Evolutionary conservation across 37 sponge, comb jelly and placozoan genomes (phyloP).

Genomic region (Cliona cf. orientalis): DNA sequence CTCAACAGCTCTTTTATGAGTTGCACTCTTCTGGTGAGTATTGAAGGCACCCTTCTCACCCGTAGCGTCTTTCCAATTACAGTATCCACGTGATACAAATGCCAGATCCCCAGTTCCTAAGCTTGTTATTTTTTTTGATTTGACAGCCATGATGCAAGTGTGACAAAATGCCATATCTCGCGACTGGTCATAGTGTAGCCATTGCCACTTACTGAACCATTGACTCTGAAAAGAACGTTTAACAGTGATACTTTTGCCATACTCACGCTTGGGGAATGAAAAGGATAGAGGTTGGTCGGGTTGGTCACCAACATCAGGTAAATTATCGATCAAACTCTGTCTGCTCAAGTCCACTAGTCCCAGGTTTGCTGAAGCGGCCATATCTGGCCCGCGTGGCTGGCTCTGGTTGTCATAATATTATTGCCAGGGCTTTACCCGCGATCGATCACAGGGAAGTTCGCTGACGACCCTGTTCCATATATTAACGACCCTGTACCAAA

Average conservation of each 20-base stretch:
- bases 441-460: too few relatives aligned
- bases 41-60: slow-evolving; percentile 35
- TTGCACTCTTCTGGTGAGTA: slow-evolving; percentile 33
- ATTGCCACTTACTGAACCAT: slow-evolving; percentile 38
- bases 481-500: too few relatives aligned
- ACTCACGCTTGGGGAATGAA: slow-evolving; percentile 31
- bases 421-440: too few relatives aligned
- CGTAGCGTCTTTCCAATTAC: slow-evolving; percentile 55
- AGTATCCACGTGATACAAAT: slow-evolving; percentile 36
- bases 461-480: too few relatives aligned
- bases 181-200: slow-evolving; percentile 36
- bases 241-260: slow-evolving; percentile 21
- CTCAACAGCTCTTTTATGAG: slow-evolving; percentile 59
- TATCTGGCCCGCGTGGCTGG: too few relatives aligned
- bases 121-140: slow-evolving; percentile 17
- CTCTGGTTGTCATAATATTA: too few relatives aligned
- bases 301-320: too few relatives aligned
- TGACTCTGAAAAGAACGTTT: slow-evolving; percentile 35
- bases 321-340: too few relatives aligned
- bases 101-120: slow-evolving; percentile 10
- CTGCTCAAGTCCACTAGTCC: too few relatives aligned
- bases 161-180: slow-evolving; percentile 37
- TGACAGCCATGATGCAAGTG: slow-evolving; percentile 33
- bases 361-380: too few relatives aligned
- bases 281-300: slow-evolving; percentile 2